A percentile compares a stretch with the other conserved stretches of the same genome.
Evolutionary conservation across 2,113 vertebrate species (phyloP).

Genomic region (Collichthys lucidus): DNA sequence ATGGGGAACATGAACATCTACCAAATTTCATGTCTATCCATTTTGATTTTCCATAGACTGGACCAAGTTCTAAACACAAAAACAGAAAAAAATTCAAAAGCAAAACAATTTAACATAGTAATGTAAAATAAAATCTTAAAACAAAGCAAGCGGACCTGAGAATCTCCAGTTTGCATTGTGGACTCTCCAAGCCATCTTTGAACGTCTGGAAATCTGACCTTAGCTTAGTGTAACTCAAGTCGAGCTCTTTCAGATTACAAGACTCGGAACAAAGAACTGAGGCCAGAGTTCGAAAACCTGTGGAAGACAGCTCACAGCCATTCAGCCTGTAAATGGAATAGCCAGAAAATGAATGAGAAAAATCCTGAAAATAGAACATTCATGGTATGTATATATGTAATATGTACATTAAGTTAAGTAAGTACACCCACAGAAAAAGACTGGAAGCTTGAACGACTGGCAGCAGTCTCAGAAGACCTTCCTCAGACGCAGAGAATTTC

Average conservation of each 20-base stretch:
- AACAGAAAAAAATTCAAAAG: no score
- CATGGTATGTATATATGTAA: background rate
- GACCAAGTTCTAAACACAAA: no score
- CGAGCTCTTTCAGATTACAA: background rate
- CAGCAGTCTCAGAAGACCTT: background rate
- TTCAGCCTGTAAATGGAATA: background rate
- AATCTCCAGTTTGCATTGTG: background rate
- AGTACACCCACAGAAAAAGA: background rate
- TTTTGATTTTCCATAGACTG: no score
- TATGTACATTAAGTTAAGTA: background rate
- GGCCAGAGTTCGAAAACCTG: background rate
- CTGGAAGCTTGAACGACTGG: background rate
- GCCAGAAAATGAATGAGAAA: background rate
- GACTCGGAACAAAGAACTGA: background rate
- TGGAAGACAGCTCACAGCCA: background rate
- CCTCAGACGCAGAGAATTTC: conserved; percentile 3
- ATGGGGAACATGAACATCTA: no score
- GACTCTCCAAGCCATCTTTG: background rate
- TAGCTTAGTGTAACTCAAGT: background rate
- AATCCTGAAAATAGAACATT: background rate
- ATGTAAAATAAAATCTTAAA: background rate
- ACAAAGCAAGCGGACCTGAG: conserved; percentile 1
- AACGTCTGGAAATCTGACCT: fast-evolving
- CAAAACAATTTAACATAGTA: no score
- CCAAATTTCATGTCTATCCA: no score